Base-by-base conservation (phyloP, 2,113 vertebrate genomes). In the Halcyon malimbica region DNA sequence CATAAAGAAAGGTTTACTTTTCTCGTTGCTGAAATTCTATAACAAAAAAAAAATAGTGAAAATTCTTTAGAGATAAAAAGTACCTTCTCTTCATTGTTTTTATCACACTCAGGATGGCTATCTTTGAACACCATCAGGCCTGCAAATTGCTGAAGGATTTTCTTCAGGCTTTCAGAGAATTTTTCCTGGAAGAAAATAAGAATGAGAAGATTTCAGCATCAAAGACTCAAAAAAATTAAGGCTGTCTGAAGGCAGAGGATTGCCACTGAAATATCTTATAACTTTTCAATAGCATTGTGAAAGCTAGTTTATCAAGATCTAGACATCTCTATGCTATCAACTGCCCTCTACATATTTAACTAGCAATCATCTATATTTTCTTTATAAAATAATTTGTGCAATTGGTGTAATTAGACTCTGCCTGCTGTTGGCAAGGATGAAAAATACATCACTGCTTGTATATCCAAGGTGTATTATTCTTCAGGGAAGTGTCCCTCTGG, bases 371-470 rank as follows among this genome's bases (percentile, higher is more conserved):
- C 57, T 85, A 3, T 74, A 86, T 88, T 87, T 96, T 94, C 39
- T 83, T 84, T 62, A 39, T 59, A 65, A 63, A 92, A 74, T 67
- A 67, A 65, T 95, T 84, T 57, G 59, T 69, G 31, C 23, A 85
- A 35, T 75, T 85, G 81, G 46, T 93, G 54, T 94, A 91, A 93
- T 94, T 95, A 90, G 79, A 94, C 83, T 70, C 67, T 95, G 57
- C 82, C 88, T 97, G 94, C 83, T 97, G 64, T 88, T 96, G 93
- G 93, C 94, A 96, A 94, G 82, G 80, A 96, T 96, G 88, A 97
- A 96, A 96, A 96, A 97, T 95, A 87, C 90, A 97, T 96, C 83
- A 91, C 62, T 93, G 24, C 64, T 79, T 87, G 54, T 78, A 79
- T 95, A 89, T 94, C 87, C 73, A 95, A 96, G 93, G 94, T 88